A percentile compares a stretch with the other conserved stretches of the same genome.
Conservation (phyloP, 1,140 invertebrate species). For the Tetramorium alpestre region DNA sequence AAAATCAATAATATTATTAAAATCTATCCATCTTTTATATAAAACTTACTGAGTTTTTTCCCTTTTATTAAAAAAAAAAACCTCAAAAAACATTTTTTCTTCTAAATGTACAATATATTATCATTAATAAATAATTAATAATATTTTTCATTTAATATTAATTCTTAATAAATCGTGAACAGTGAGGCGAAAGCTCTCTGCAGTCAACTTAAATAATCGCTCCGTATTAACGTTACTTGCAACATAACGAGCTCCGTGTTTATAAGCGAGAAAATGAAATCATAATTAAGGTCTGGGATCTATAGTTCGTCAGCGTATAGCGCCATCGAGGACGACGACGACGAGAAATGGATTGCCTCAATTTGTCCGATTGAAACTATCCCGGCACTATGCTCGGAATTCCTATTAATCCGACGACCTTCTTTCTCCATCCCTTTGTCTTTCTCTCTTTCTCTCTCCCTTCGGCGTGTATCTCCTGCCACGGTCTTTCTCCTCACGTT, state of each 20-base stretch:
- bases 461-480: background rate
- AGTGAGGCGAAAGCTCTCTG: background rate
- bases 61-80: background rate
- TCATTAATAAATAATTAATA: background rate
- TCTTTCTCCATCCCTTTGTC: constrained; percentile 47
- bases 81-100: background rate
- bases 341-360: constrained; percentile 80
- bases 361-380: constrained; percentile 82
- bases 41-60: background rate
- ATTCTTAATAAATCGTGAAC: background rate
- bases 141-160: background rate
- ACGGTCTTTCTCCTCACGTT: constrained; percentile 26
- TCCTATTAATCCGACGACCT: constrained; percentile 77
- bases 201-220: background rate
- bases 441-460: background rate
- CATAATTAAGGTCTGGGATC: constrained; percentile 74
- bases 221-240: background rate
- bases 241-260: background rate
- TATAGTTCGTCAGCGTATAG: constrained; percentile 32
- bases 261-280: constrained; percentile 68
- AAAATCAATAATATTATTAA: background rate
- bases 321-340: constrained; percentile 64
- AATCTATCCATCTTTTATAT: background rate
- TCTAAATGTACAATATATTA: background rate
- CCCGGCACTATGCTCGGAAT: constrained; percentile 81